Percentiles rank a stretch among this genome's conserved stretches.
Conservation (phyloP, 2,797 vertebrate species). For the Fratercula arctica region DNA sequence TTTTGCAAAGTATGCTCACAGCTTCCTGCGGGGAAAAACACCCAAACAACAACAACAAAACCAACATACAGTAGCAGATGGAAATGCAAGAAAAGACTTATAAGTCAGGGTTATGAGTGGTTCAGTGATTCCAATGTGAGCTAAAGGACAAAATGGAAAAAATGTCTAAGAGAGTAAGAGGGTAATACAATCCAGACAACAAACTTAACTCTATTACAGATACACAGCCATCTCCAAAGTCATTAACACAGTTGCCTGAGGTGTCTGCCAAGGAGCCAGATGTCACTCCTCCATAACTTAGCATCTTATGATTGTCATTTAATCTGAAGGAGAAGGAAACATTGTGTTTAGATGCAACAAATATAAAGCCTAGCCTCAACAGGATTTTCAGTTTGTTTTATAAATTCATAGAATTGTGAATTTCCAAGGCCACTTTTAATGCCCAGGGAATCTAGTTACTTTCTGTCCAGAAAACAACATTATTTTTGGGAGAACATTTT, state of each 20-base stretch:
- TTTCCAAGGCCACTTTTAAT: neutral
- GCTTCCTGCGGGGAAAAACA: neutral
- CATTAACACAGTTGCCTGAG: conserved; percentile 74
- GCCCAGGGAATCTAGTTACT: neutral
- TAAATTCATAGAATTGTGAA: neutral
- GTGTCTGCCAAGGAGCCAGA: conserved; percentile 74
- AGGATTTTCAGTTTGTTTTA: conserved; percentile 9
- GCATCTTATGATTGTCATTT: conserved; percentile 70
- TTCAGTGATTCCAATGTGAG: conserved; percentile 59
- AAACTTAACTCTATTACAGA: conserved; percentile 68
- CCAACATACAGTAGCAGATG: neutral
- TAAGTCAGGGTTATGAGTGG: conserved; percentile 48
- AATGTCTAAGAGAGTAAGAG: conserved; percentile 38
- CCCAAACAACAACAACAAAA: neutral
- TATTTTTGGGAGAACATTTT: neutral
- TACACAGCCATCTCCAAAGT: conserved; percentile 67
- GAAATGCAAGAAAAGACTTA: conserved; percentile 48
- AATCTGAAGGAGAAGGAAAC: conserved; percentile 48
- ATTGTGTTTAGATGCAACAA: conserved; percentile 50
- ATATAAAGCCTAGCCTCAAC: conserved; percentile 19
- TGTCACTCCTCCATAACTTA: conserved; percentile 72
- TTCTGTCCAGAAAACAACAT: neutral
- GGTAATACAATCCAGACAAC: conserved; percentile 60
- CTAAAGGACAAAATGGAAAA: conserved; percentile 62
- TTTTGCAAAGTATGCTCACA: neutral